Conservation (phyloP, 2,797 vertebrate species). For the Kryptopterus vitreolus region DNA sequence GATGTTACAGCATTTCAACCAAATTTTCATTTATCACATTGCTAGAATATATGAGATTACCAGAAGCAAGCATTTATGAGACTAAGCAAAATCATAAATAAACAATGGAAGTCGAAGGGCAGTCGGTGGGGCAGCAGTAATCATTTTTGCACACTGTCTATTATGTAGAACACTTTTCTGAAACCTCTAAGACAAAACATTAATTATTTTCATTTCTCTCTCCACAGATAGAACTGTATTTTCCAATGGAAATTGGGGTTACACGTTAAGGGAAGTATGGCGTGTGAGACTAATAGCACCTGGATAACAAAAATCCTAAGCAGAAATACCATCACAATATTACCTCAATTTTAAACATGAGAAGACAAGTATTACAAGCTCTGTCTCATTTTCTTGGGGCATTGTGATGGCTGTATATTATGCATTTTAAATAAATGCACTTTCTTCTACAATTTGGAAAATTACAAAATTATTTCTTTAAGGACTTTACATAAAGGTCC, state of each 20-base stretch:
- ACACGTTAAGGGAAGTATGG: background rate
- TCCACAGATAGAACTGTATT: background rate
- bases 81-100: background rate
- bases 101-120: background rate
- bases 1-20: background rate
- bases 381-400: background rate
- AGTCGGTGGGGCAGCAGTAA: background rate
- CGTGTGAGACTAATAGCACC: background rate
- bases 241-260: background rate
- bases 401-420: background rate
- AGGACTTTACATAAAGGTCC: background rate
- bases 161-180: background rate
- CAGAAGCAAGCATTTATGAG: background rate
- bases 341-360: background rate
- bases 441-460: background rate
- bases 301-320: background rate
- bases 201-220: background rate
- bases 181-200: background rate
- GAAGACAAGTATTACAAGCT: background rate
- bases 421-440: background rate
- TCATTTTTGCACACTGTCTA: background rate
- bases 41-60: background rate
- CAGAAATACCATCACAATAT: background rate
- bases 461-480: background rate
- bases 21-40: conserved; percentile 3